A percentile compares a stretch with the other conserved stretches of the same genome.
Evolutionary conservation across 92 coral and sea anemone genomes (phyloP).

Genomic region (Zoanthus gigantus): DNA sequence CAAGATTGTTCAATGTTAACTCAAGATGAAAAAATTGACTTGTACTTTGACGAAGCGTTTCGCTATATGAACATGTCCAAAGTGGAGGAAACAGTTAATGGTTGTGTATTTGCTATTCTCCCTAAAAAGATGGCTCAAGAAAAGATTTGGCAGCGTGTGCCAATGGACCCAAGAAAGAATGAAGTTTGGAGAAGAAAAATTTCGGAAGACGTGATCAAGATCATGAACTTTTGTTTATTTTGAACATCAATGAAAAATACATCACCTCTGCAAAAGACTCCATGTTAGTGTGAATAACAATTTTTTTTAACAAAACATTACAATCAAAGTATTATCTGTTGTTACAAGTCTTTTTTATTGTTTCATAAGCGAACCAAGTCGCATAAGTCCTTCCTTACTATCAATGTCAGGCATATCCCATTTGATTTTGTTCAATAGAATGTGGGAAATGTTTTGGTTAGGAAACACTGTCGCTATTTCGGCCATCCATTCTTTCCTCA

Average conservation of each 20-base stretch:
- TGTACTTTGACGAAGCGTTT: constrained; percentile 27
- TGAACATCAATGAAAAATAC: background rate
- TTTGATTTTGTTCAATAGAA: no score
- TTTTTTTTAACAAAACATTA: no score
- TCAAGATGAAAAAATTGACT: constrained; percentile 14
- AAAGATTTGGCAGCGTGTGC: background rate
- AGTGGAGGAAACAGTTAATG: background rate
- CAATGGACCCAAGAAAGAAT: background rate
- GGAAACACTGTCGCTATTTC: no score
- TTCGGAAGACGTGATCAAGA: background rate
- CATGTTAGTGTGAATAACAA: no score
- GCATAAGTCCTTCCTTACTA: no score
- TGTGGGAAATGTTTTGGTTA: no score
- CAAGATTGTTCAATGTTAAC: constrained; percentile 10
- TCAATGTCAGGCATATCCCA: no score
- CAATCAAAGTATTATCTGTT: no score
- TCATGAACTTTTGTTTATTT: background rate
- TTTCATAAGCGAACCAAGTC: no score
- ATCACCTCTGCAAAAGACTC: background rate
- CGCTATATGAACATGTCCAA: background rate
- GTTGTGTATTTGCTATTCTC: background rate
- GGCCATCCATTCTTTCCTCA: no score
- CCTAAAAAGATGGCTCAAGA: background rate
- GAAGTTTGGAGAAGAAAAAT: background rate
- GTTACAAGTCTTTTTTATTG: no score